Conservation (phyloP, 2,113 vertebrate species). For the Psittacula cyanocephala region DNA sequence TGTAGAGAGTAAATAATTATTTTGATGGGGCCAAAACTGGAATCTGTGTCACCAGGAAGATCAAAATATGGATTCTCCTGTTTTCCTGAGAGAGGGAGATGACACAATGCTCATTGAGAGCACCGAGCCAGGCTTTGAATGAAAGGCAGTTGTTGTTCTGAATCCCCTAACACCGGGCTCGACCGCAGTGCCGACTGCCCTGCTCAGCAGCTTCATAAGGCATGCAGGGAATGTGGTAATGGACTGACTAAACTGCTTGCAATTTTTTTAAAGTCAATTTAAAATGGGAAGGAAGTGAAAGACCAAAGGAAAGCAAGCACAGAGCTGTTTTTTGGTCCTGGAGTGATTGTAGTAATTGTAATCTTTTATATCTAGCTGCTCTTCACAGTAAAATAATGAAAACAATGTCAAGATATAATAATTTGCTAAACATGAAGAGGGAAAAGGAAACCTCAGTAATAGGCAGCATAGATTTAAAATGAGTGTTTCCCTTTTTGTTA, state of each 20-base stretch:
- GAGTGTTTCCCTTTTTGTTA: conserved; percentile 23
- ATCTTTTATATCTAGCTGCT: neutral
- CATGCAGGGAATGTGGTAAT: neutral
- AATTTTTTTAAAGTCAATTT: neutral
- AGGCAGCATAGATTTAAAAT: neutral
- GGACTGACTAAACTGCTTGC: neutral
- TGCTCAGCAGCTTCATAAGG: neutral
- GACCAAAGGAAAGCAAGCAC: conserved; percentile 31
- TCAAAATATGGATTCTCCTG: neutral
- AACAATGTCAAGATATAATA: neutral
- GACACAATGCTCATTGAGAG: neutral
- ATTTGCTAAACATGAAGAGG: conserved; percentile 37
- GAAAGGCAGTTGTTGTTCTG: neutral
- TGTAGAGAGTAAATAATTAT: neutral
- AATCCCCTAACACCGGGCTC: neutral
- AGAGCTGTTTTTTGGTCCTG: conserved; percentile 17
- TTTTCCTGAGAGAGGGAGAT: neutral
- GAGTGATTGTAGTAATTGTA: conserved; percentile 20
- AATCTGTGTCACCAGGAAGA: neutral
- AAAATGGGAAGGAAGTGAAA: conserved; percentile 28
- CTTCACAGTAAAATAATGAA: conserved; percentile 13
- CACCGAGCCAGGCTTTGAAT: neutral
- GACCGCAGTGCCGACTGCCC: neutral
- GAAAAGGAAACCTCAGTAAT: conserved; percentile 37
- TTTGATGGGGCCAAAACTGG: neutral